A percentile compares a stretch with the other conserved stretches of the same genome.
Evolutionary conservation across 2,113 vertebrate genomes (phyloP).

Genomic region (Alethe diademata): DNA sequence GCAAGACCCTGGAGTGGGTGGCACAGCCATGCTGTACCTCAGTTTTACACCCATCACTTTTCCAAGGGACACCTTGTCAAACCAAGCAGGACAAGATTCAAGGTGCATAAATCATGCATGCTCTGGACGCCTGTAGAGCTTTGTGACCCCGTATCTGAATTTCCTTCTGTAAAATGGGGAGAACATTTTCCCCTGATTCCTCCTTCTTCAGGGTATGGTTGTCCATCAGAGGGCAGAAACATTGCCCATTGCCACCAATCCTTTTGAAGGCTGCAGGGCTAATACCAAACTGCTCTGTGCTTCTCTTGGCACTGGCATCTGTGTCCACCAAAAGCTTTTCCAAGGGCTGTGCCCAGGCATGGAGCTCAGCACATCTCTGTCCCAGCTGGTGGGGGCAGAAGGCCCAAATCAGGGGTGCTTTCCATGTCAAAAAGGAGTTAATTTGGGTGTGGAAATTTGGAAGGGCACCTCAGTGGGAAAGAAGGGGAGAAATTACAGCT

Average conservation of each 20-base stretch:
- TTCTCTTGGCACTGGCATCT: neutral
- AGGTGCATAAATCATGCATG: neutral
- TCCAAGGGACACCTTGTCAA: neutral
- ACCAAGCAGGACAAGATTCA: neutral
- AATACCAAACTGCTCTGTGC: neutral
- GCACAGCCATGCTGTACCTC: neutral
- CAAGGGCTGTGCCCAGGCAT: fast-evolving
- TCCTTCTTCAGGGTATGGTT: neutral
- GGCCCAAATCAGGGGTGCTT: neutral
- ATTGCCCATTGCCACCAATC: neutral
- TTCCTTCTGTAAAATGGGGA: neutral
- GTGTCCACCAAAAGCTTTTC: neutral
- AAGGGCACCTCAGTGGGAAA: neutral
- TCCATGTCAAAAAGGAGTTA: neutral
- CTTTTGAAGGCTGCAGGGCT: neutral
- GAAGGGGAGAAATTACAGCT: neutral
- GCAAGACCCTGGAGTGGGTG: neutral
- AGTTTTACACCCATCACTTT: neutral
- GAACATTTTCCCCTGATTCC: neutral
- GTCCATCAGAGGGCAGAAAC: neutral
- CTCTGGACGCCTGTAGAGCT: neutral
- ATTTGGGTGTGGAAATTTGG: neutral
- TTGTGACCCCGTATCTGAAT: neutral
- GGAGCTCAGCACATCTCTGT: neutral
- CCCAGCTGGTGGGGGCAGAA: neutral